These are phyloP conservation scores for Glaucidium brasilianum DNA, from an alignment of 2,113 vertebrate species.

Conservation along the genomic window DNA sequence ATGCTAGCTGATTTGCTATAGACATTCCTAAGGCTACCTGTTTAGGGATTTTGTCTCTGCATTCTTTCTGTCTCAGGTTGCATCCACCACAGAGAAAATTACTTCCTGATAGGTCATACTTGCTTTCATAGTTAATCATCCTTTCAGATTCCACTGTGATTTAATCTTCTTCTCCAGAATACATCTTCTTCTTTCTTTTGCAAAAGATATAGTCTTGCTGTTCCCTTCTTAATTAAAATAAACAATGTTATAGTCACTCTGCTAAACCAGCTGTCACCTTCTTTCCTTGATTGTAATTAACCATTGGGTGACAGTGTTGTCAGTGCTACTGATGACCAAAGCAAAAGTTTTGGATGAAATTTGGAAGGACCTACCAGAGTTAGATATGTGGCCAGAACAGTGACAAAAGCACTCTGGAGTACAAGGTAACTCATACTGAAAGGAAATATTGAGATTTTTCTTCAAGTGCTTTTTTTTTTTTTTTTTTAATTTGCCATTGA, in stretches of 20 bases:
- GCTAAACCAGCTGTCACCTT: background rate
- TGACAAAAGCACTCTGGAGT: background rate
- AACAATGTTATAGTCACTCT: background rate
- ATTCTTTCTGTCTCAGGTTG: background rate
- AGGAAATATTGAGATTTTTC: background rate
- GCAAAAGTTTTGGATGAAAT: background rate
- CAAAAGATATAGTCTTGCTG: background rate
- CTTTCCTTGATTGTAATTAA: background rate
- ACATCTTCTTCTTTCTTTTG: background rate
- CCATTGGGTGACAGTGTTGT: background rate
- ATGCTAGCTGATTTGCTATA: background rate
- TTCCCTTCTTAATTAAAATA: background rate
- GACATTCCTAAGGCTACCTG: slow-evolving; percentile 12
- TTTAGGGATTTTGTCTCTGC: background rate
- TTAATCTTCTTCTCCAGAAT: background rate
- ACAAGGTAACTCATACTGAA: background rate
- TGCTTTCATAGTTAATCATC: background rate
- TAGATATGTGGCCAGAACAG: background rate
- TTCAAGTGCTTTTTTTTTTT: background rate
- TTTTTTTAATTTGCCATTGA: background rate
- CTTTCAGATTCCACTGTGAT: background rate
- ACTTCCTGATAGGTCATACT: background rate
- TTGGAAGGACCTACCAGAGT: background rate
- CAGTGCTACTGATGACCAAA: background rate
- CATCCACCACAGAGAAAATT: background rate